Percentiles rank a stretch among this genome's conserved stretches.
These are phyloP conservation scores for Drosophila multiciliata DNA, from an alignment of 2,888 invertebrate genomes.

Conservation along the genomic window DNA sequence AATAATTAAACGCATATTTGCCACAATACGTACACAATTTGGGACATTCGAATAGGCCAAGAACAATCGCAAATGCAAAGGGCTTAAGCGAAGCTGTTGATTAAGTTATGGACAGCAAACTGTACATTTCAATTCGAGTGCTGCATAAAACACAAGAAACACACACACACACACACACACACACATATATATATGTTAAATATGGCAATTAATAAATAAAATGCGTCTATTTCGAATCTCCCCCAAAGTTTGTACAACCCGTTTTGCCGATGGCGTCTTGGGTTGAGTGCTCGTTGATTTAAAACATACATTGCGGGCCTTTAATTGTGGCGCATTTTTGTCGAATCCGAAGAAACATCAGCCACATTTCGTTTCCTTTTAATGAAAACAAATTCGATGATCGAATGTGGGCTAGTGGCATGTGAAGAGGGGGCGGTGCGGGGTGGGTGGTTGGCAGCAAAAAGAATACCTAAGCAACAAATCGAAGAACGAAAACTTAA, in stretches of 20 bases:
- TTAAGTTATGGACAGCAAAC: slow-evolving; percentile 17
- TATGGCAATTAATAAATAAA: slow-evolving; percentile 75
- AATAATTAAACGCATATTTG: slow-evolving; percentile 8
- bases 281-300: slow-evolving; percentile 65
- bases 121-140: slow-evolving; percentile 35
- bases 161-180: neutral
- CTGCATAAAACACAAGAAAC: slow-evolving; percentile 19
- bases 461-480: slow-evolving; percentile 43
- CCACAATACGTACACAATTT: slow-evolving; percentile 8
- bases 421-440: neutral
- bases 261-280: slow-evolving; percentile 10
- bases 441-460: neutral
- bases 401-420: slow-evolving; percentile 28
- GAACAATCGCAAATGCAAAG: neutral
- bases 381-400: slow-evolving; percentile 74
- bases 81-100: neutral
- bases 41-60: slow-evolving; percentile 3
- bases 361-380: slow-evolving; percentile 71
- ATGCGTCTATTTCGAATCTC: slow-evolving; percentile 61
- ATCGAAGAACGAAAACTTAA: slow-evolving; percentile 59
- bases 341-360: slow-evolving; percentile 55
- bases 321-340: slow-evolving; percentile 66
- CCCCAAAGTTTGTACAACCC: neutral
- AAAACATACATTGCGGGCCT: slow-evolving; percentile 70
- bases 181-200: slow-evolving; percentile 41